Evolutionary conservation across 2,113 vertebrate species (phyloP).

Genomic region (Cnemophilus loriae): DNA sequence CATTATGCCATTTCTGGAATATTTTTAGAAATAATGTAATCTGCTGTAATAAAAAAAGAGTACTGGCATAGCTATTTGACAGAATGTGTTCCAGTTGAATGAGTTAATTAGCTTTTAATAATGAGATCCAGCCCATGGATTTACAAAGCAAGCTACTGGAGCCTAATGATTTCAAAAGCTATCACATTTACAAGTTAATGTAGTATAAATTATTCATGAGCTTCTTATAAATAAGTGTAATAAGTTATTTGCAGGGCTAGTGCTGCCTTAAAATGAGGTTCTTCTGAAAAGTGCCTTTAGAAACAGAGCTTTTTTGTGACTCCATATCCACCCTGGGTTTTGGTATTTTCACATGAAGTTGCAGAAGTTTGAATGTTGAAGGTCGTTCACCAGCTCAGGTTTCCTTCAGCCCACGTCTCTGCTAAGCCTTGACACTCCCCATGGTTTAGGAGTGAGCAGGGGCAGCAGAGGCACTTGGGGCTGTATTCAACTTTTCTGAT

Average conservation of each 20-base stretch:
- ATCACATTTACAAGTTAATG: slow-evolving; percentile 59
- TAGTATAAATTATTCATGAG: slow-evolving; percentile 50
- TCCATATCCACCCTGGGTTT: not conserved
- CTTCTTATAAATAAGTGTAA: slow-evolving; percentile 29
- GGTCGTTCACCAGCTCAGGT: not conserved
- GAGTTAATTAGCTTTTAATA: slow-evolving; percentile 59
- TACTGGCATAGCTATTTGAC: slow-evolving; percentile 4
- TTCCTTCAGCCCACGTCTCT: not conserved
- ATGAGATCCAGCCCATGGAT: slow-evolving; percentile 12
- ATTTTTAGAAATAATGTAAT: slow-evolving; percentile 35
- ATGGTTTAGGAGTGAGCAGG: not conserved
- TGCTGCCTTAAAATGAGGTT: not conserved
- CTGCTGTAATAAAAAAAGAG: not conserved
- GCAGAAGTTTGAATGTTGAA: not conserved
- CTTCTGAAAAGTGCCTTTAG: not conserved
- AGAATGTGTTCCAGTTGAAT: slow-evolving; percentile 43
- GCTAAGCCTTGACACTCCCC: not conserved
- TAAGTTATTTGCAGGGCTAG: not conserved
- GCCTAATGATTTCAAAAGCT: slow-evolving; percentile 52
- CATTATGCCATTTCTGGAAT: not conserved
- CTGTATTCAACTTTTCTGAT: not conserved
- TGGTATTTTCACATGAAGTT: not conserved
- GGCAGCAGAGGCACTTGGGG: not conserved
- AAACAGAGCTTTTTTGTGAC: not conserved
- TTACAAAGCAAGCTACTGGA: slow-evolving; percentile 33